Conservation (phyloP, 2,797 vertebrate species). For the Anguilla marmorata region DNA sequence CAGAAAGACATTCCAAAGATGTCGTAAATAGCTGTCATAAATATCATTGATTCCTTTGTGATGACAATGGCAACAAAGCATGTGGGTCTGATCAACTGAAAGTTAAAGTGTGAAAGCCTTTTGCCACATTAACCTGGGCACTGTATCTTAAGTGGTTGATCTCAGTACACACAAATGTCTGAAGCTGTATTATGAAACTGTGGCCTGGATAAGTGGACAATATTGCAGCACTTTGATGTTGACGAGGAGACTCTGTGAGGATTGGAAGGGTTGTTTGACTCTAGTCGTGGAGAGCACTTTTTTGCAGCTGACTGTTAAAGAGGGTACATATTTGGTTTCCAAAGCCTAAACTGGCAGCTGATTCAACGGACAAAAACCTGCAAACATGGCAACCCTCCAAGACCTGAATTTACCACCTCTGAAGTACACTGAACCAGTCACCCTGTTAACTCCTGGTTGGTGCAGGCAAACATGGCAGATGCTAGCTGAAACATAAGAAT, state of each 20-base stretch:
- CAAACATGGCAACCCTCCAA: not conserved
- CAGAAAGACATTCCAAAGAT: too few species aligned
- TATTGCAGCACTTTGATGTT: not conserved
- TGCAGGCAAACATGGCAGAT: not conserved
- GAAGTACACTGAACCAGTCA: not conserved
- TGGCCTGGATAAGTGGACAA: not conserved
- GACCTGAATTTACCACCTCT: not conserved
- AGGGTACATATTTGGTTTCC: not conserved
- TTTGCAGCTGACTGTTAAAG: not conserved
- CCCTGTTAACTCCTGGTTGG: not conserved
- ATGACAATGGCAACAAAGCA: too few species aligned
- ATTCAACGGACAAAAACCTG: not conserved
- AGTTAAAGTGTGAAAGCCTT: too few species aligned
- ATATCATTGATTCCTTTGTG: too few species aligned
- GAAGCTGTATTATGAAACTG: not conserved
- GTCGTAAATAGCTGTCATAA: too few species aligned
- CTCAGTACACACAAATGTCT: not conserved
- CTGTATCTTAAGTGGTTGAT: not conserved
- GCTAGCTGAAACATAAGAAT: not conserved
- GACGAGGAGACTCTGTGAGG: not conserved
- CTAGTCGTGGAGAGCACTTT: not conserved
- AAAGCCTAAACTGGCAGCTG: not conserved
- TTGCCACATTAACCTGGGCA: not conserved
- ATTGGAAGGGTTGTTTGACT: not conserved
- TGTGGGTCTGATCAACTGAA: too few species aligned